Evolutionary conservation across 2,113 vertebrate species (phyloP), one percentile per base, ranked within the genome.

Genomic region (Microcebus tavaratra): DNA sequence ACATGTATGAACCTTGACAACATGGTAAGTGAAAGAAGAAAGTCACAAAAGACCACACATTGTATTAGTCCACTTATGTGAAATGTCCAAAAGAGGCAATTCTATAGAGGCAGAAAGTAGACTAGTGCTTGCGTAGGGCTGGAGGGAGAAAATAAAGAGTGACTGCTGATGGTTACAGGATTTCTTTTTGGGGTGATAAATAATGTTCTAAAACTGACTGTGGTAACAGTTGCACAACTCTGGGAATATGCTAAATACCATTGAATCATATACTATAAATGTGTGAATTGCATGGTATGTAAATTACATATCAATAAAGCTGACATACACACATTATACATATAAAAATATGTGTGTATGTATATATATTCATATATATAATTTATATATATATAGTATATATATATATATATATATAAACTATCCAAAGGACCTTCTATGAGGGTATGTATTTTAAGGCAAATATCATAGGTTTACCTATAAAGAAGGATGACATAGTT

Each of bases 1-100:
- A 57, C 8, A 23, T 73, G 67, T 36, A 72, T 78, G 50, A 94
- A 95, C 10, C 4, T 73, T 63, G 48, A 61, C 27, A 61, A 82
- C 27, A 68, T 81, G n/a, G 63, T 78, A 92, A 92, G 63, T 80
- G 21, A 95, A 83, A 90, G 39, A 87, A 94, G 55, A 10, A 63
- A 34, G 9, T 76, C n/a, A 79, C 17, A 63, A 65, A 86, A 67
- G 21, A 39, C 6, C 2, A 91, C 36, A 48, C 29, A 93, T 20
- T 48, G 17, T 61, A 2, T 53, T 39, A 63, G 73, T 83, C 36
- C 27, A 81, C 23, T 57, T 78, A 73, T 27, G 36, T 67, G 53
- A 94, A 86, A 90, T 76, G 18, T 67, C 55, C 23, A 61, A 12
- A 59, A 63, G 39, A 83, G 23, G 23, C 23, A 67, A 67, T 88